A percentile compares a stretch with the other conserved stretches of the same genome.
Evolutionary conservation across 2,888 invertebrate genomes (phyloP).

Genomic region (Dendrolimus houi): DNA sequence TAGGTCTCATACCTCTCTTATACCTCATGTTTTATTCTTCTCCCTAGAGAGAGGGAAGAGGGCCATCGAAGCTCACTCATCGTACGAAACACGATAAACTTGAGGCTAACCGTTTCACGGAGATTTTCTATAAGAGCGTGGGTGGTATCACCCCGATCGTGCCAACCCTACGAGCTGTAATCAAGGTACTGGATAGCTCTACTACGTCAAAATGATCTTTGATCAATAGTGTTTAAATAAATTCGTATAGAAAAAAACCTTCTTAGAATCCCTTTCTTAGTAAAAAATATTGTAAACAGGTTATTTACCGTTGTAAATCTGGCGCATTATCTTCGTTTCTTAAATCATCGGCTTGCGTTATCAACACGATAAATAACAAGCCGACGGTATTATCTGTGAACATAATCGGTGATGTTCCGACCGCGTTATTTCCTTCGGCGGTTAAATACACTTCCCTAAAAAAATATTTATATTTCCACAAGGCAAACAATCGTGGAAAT

Average conservation of each 20-base stretch:
- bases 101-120: too few relatives aligned
- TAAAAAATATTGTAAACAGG: constrained; percentile 44
- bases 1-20: too few relatives aligned
- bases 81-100: too few relatives aligned
- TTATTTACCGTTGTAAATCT: constrained; percentile 56
- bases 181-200: too few relatives aligned
- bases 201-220: too few relatives aligned
- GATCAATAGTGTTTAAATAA: too few relatives aligned
- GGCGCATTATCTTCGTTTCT: constrained; percentile 55
- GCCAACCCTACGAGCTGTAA: too few relatives aligned
- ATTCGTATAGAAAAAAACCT: not conserved
- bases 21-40: too few relatives aligned
- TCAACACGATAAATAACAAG: constrained; percentile 56
- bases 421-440: constrained; percentile 54
- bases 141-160: too few relatives aligned
- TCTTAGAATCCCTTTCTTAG: constrained; percentile 1
- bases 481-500: constrained; percentile 30
- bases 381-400: constrained; percentile 51
- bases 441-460: constrained; percentile 56
- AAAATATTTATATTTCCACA: constrained; percentile 46
- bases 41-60: too few relatives aligned
- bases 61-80: too few relatives aligned
- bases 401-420: constrained; percentile 60
- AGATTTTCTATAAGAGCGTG: too few relatives aligned
- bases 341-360: constrained; percentile 65